Conservation (phyloP, 2,113 vertebrate genomes). For the Guaruba guarouba region DNA sequence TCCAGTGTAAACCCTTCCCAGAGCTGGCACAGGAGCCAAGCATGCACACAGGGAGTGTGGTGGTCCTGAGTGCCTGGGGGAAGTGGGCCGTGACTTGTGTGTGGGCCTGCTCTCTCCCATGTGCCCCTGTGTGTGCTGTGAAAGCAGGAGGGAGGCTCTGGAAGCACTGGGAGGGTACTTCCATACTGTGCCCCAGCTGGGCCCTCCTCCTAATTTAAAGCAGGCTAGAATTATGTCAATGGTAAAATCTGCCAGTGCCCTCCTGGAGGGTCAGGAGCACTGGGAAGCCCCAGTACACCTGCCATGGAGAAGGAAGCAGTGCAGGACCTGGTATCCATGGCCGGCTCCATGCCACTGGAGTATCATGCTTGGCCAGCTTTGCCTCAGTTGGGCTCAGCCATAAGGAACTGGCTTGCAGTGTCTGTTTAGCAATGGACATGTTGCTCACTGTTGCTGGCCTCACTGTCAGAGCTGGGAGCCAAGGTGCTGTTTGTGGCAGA, state of each 20-base stretch:
- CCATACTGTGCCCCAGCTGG: not conserved
- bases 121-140: not conserved
- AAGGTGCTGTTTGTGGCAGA: not conserved
- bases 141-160: not conserved
- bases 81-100: not conserved
- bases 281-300: not conserved
- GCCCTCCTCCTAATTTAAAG: not conserved
- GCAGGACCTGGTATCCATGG: accelerated
- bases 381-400: not conserved
- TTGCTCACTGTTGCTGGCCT: accelerated
- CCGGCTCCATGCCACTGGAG: not conserved
- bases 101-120: not conserved
- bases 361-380: not conserved
- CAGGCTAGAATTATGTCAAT: not conserved
- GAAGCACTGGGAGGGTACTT: not conserved
- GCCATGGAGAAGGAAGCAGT: not conserved
- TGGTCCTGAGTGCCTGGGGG: no score
- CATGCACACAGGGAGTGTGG: not conserved
- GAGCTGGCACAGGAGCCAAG: not conserved
- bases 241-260: not conserved
- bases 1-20: not conserved
- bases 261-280: not conserved
- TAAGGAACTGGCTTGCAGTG: accelerated
- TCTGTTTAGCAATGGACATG: accelerated
- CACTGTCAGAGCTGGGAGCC: not conserved